Evolutionary conservation across 2,797 vertebrate genomes (phyloP).

Genomic region (Oophaga sylvatica): DNA sequence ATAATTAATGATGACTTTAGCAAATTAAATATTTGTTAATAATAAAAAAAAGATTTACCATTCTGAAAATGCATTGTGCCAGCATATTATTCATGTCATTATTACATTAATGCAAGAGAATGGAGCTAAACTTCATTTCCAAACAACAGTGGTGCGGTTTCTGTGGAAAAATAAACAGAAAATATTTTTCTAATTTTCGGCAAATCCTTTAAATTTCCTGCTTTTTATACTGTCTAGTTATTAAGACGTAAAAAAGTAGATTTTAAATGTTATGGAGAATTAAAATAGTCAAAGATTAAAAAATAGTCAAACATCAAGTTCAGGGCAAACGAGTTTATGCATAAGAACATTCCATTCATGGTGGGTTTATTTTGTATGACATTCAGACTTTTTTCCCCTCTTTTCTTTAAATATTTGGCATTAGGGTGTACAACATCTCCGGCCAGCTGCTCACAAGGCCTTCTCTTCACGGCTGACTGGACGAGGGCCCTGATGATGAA

Average conservation of each 20-base stretch:
- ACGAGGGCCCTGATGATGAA: neutral
- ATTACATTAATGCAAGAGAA: neutral
- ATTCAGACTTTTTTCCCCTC: neutral
- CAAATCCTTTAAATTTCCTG: neutral
- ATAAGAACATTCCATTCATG: neutral
- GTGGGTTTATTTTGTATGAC: neutral
- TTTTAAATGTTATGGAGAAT: neutral
- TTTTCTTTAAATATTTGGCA: neutral
- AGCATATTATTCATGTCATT: neutral
- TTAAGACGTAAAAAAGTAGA: neutral
- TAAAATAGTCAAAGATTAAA: neutral
- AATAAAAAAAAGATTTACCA: neutral
- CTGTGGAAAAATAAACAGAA: neutral
- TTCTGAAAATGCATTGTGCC: neutral
- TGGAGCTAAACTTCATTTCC: neutral
- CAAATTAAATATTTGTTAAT: neutral
- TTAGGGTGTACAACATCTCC: neutral
- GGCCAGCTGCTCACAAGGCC: neutral
- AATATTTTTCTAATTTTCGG: neutral
- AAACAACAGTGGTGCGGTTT: neutral
- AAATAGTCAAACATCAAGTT: neutral
- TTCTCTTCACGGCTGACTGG: conserved; percentile 30
- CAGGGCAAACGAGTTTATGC: neutral
- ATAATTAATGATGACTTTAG: neutral
- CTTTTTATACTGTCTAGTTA: neutral